phyloP scores from a whole-genome alignment of 2,113 vertebrate genomes.

The Esox niger region DNA sequence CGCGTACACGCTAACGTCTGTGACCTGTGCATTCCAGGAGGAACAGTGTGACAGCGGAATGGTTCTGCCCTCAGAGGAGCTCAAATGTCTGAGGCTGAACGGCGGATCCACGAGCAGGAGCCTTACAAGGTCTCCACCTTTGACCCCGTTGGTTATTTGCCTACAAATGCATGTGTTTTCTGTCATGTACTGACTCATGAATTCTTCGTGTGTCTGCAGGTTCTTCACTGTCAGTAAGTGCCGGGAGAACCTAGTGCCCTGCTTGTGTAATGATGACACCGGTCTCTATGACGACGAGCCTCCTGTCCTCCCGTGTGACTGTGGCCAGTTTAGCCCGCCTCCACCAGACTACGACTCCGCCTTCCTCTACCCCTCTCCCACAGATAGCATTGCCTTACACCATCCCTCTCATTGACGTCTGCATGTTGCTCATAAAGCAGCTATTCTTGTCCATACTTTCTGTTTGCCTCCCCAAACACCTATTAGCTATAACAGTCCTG shows the following conservation, averaged over 20 bases:
- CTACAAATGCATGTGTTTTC: not conserved
- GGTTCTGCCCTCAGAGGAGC: slow-evolving; percentile 80
- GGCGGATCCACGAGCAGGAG: slow-evolving; percentile 60
- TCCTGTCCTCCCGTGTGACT: slow-evolving; percentile 32
- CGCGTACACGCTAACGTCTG: not conserved
- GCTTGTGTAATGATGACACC: slow-evolving; percentile 29
- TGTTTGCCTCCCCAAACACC: too few relatives aligned
- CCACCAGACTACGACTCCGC: slow-evolving; percentile 48
- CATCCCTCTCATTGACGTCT: not conserved
- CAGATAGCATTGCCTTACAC: not conserved
- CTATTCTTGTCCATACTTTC: too few relatives aligned
- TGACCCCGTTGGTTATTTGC: not conserved
- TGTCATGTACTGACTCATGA: not conserved
- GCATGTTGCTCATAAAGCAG: too few relatives aligned
- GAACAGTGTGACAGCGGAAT: slow-evolving; percentile 80
- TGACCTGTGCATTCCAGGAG: slow-evolving; percentile 66
- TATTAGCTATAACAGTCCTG: too few relatives aligned
- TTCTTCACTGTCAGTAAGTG: slow-evolving; percentile 54
- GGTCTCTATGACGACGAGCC: slow-evolving; percentile 31
- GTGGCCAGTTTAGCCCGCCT: slow-evolving; percentile 48
- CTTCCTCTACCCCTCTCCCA: slow-evolving; percentile 69
- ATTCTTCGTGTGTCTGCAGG: slow-evolving; percentile 37
- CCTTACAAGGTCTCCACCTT: slow-evolving; percentile 61
- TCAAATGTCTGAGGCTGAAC: slow-evolving; percentile 76
- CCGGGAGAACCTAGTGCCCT: slow-evolving; percentile 30